Percentiles rank a stretch among this genome's conserved stretches.
These are phyloP conservation scores for Conopomorpha cramerella DNA, from an alignment of 1,140 invertebrate genomes.

Conservation along the genomic window DNA sequence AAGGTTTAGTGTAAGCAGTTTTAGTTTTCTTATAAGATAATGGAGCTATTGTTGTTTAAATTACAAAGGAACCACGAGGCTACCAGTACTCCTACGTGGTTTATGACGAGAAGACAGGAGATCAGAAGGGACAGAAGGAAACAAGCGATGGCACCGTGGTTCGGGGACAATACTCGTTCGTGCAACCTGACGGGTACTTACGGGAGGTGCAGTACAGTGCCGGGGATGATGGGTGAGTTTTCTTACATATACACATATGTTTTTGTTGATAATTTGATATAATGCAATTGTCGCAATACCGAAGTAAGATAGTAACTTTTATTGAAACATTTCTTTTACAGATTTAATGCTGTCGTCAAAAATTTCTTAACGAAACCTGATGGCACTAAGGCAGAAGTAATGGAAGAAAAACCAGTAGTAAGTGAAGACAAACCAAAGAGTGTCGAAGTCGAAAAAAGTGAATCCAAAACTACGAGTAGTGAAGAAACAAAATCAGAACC, in stretches of 20 bases:
- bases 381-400: conserved; percentile 9
- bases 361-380: conserved; percentile 24
- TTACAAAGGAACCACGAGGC: no score
- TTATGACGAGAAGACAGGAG: conserved; percentile 61
- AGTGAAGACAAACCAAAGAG: conserved; percentile 23
- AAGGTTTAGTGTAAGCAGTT: no score
- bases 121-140: conserved; percentile 66
- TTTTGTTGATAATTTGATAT: no score
- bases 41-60: no score
- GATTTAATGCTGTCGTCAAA: conserved; percentile 42
- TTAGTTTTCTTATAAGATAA: no score
- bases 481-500: no score
- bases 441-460: conserved; percentile 4
- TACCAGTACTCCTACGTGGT: conserved; percentile 52
- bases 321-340: conserved; percentile 10
- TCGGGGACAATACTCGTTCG: conserved; percentile 62
- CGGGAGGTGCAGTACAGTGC: conserved; percentile 75
- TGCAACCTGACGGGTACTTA: conserved; percentile 68
- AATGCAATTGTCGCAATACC: no score
- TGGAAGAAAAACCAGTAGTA: conserved; percentile 9
- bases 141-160: conserved; percentile 65
- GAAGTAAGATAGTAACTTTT: no score
- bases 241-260: conserved; percentile 5
- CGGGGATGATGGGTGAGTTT: conserved; percentile 65
- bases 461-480: no score